Evolutionary conservation across 2,113 vertebrate genomes (phyloP), one percentile per base, ranked within the genome.

Genomic region (Equus quagga): DNA sequence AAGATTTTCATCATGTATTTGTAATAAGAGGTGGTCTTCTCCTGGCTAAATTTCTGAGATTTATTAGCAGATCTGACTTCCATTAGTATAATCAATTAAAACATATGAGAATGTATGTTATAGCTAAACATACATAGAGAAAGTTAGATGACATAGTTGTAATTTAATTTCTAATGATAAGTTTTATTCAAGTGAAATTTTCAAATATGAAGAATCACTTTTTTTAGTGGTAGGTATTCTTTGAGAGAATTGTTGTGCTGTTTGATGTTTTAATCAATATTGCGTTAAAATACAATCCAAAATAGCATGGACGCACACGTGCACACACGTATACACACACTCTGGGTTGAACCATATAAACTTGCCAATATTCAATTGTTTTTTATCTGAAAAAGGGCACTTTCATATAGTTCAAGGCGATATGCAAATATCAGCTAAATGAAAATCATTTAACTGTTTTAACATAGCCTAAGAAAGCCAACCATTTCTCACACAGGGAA

Each of bases 211-310:
- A 88, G 5, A 70, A 64, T 6, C 6, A 87, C 23, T 28, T 75
- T 92, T 82, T 73, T 44, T 28, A 26, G 5, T 70, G 0, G 8
- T 78, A 51, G 0, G 1, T 62, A 31, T 76, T 76, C 13, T 86
- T 60, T 67, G 60, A 58, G 88, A 54, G 64, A 85, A 93, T 67
- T 75, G 62, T 54, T 64, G 41, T 85, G 14, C 5, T 65, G 70
- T 54, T 94, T 89, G 26, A 62, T 46, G 1, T 81, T 88, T 97
- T 90, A 69, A 80, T 51, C 14, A 94, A 62, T 26, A 86, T 33
- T 64, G 8, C 0, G 1, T 69, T 95, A 96, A 69, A 93, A 44
- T 13, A 80, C 6, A 95, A 8, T 87, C 8, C 18, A 75, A 89
- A 95, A 73, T 31, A 86, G 44, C 64, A 49, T 17, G 28, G 9